phyloP scores from a whole-genome alignment of 2,797 vertebrate genomes.

The Psittacula echo region DNA sequence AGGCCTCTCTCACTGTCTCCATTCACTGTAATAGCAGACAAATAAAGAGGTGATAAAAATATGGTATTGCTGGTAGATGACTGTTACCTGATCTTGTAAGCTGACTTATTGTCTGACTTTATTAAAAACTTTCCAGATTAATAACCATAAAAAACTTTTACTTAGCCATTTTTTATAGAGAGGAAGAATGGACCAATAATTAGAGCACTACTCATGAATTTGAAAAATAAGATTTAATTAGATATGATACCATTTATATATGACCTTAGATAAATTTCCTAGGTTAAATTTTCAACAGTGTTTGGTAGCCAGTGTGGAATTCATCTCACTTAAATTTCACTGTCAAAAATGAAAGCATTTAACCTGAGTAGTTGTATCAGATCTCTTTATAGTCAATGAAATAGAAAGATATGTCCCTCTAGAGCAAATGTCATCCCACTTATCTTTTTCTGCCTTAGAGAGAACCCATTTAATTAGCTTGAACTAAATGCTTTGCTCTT shows the following conservation, averaged over 20 bases:
- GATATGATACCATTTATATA: not conserved
- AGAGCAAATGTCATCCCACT: not conserved
- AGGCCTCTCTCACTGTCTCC: not conserved
- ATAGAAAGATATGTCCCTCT: not conserved
- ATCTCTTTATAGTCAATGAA: not conserved
- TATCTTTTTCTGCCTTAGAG: not conserved
- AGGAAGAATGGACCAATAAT: not conserved
- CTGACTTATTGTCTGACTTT: not conserved
- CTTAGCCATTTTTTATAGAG: not conserved
- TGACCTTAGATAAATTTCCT: conserved; percentile 14
- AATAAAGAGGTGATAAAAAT: not conserved
- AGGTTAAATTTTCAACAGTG: not conserved
- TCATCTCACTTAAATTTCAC: not conserved
- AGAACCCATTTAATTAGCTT: not conserved
- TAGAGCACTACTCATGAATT: not conserved
- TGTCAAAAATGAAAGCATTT: conserved; percentile 8
- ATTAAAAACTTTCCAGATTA: not conserved
- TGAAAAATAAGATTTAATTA: conserved; percentile 21
- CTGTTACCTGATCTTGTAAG: not conserved
- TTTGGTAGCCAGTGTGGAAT: conserved; percentile 1
- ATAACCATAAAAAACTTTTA: not conserved
- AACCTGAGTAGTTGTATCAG: not conserved
- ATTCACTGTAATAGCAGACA: not conserved
- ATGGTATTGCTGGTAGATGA: not conserved
- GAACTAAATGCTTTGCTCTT: not conserved